Conservation (phyloP, 2,113 vertebrate species). For the Eubucco bourcierii region DNA sequence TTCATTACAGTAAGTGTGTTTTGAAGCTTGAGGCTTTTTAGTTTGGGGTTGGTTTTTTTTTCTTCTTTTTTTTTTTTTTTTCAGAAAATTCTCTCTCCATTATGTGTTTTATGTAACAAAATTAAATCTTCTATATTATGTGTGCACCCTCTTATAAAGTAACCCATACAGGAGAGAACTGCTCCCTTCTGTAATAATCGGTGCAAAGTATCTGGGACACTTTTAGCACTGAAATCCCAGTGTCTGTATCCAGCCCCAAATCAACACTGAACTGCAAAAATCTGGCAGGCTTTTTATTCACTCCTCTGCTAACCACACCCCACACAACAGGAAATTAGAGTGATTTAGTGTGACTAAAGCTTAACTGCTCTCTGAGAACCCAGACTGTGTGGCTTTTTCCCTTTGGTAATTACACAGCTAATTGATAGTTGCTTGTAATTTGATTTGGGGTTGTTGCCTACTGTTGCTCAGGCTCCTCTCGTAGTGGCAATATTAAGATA, state of each 20-base stretch:
- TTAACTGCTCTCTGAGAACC: conserved; percentile 27
- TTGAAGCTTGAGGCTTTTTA: background rate
- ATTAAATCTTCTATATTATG: background rate
- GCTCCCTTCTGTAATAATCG: background rate
- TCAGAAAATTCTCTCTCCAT: background rate
- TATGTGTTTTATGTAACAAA: background rate
- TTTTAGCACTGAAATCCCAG: background rate
- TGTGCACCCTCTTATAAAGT: background rate
- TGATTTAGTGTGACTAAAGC: conserved; percentile 39
- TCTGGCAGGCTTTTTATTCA: conserved; percentile 17
- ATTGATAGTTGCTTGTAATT: conserved; percentile 36
- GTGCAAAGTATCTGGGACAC: background rate
- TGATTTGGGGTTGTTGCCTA: conserved; percentile 44
- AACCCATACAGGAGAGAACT: background rate
- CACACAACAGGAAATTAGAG: conserved; percentile 14
- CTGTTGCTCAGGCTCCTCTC: background rate
- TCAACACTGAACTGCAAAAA: background rate
- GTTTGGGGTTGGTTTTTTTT: background rate
- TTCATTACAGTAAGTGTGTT: background rate
- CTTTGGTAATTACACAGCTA: conserved; percentile 32
- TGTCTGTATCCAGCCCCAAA: background rate
- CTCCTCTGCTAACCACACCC: conserved; percentile 8
- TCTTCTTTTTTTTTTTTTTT: background rate
- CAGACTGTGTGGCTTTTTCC: background rate
- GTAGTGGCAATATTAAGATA: conserved; percentile 24